These are phyloP conservation scores for Brevimyrus niger DNA, from an alignment of 2,113 vertebrate genomes.

Conservation along the genomic window DNA sequence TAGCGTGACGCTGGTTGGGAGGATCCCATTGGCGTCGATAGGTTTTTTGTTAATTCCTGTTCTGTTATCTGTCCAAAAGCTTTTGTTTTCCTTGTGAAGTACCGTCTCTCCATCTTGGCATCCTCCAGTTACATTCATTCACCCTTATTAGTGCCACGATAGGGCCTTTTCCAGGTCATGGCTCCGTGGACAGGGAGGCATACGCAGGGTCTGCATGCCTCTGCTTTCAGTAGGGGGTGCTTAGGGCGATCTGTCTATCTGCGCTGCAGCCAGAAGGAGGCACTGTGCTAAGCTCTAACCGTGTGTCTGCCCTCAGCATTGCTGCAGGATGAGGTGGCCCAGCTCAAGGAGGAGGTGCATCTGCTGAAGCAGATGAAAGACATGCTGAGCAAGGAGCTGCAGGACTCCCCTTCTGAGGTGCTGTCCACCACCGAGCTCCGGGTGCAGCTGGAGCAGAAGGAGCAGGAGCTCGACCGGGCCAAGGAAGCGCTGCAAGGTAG, in stretches of 20 bases:
- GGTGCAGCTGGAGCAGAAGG: slow-evolving; percentile 91
- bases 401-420: slow-evolving; percentile 82
- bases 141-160: background rate
- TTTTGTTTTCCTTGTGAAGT: background rate
- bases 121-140: background rate
- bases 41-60: background rate
- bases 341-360: slow-evolving; percentile 93
- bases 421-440: slow-evolving; percentile 89
- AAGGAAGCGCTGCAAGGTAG: slow-evolving; percentile 93
- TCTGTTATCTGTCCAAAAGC: background rate
- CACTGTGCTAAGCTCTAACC: background rate
- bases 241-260: background rate
- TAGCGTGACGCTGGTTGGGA: background rate
- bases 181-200: background rate
- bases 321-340: slow-evolving; percentile 88
- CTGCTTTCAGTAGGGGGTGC: background rate
- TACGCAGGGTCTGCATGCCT: background rate
- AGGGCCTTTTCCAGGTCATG: background rate
- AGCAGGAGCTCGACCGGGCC: slow-evolving; percentile 87
- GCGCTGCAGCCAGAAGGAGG: background rate
- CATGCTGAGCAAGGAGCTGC: slow-evolving; percentile 90
- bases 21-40: background rate
- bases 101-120: background rate
- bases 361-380: slow-evolving; percentile 97
- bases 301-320: slow-evolving; percentile 58